Evolutionary conservation across 1,140 invertebrate genomes (phyloP).

Genomic region (Neodiprion lecontei): DNA sequence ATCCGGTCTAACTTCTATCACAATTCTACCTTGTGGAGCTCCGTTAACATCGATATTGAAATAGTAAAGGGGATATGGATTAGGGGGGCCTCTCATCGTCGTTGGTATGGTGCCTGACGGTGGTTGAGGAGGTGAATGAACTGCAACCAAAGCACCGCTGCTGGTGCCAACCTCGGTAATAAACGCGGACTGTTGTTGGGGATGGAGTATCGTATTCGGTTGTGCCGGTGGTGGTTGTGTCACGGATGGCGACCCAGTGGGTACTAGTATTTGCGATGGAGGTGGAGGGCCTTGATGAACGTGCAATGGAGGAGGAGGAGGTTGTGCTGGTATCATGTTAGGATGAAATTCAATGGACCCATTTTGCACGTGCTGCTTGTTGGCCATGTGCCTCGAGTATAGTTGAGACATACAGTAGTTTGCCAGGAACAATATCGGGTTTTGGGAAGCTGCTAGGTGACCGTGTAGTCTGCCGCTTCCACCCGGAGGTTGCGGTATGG

Average conservation of each 20-base stretch:
- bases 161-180: conserved; percentile 44
- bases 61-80: conserved; percentile 74
- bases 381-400: conserved; percentile 72
- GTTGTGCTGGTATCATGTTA: conserved; percentile 46
- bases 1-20: conserved; percentile 85
- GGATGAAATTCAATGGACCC: conserved; percentile 65
- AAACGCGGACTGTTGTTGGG: conserved; percentile 49
- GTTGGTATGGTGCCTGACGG: conserved; percentile 45
- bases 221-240: conserved; percentile 45
- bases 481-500: conserved; percentile 50
- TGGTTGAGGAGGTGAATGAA: conserved; percentile 58
- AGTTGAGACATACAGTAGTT: conserved; percentile 78
- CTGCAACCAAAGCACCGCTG: conserved; percentile 54
- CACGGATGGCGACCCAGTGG: conserved; percentile 54
- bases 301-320: conserved; percentile 46
- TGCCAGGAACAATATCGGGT: conserved; percentile 74
- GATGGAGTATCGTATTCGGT: conserved; percentile 53
- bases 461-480: conserved; percentile 57
- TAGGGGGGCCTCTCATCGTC: conserved; percentile 49
- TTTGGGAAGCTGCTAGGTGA: conserved; percentile 57
- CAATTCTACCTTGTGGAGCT: conserved; percentile 73
- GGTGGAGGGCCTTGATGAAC: conserved; percentile 45
- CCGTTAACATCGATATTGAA: conserved; percentile 81
- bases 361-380: conserved; percentile 65
- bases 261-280: conserved; percentile 50